Base-by-base conservation (phyloP, 1,140 invertebrate genomes). In the Halyomorpha halys region DNA sequence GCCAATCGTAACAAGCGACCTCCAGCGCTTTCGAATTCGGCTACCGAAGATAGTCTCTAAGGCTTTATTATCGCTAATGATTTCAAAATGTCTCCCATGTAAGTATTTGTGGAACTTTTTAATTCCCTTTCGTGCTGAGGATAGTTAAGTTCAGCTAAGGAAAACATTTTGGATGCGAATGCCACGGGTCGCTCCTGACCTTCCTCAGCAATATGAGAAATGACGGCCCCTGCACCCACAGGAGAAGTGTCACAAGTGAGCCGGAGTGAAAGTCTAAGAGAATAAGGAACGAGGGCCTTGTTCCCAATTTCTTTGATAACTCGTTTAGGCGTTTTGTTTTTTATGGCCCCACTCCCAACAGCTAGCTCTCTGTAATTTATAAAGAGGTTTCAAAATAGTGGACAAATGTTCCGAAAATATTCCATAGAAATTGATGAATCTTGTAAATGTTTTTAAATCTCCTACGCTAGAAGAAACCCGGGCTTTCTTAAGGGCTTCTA, bases 401-500 rank as follows among this genome's bases (percentile, higher is more conserved):
- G n/a, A n/a, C n/a, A n/a, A n/a, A n/a, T n/a, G 44, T 44, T 44
- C 44, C 9, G 44, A 9, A 44, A 44, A 44, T 44, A 11, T 44
- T 11, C 9, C 44, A 11, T 44, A 44, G 16, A 44, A n/a, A n/a
- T n/a, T n/a, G n/a, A n/a, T n/a, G n/a, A n/a, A n/a, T 11, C 9
- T 44, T 44, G 16, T 44, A 44, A 44, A 44, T 44, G 44, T 44
- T 44, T 44, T 44, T 44, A 44, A 44, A 11, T 44, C 16, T 9
- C 44, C 44, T 11, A 44, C 16, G 16, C 16, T 44, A 44, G 44
- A 44, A 44, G 44, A 16, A 44, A 44, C 44, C 16, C 44, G 9
- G 44, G 44, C 44, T 44, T 44, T 44, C 44, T 44, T 44, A 44
- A 44, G 44, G 44, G 44, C 44, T 44, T 44, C 44, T 44, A 44